phyloP scores from a whole-genome alignment of 2,113 vertebrate species.

The Carollia perspicillata region DNA sequence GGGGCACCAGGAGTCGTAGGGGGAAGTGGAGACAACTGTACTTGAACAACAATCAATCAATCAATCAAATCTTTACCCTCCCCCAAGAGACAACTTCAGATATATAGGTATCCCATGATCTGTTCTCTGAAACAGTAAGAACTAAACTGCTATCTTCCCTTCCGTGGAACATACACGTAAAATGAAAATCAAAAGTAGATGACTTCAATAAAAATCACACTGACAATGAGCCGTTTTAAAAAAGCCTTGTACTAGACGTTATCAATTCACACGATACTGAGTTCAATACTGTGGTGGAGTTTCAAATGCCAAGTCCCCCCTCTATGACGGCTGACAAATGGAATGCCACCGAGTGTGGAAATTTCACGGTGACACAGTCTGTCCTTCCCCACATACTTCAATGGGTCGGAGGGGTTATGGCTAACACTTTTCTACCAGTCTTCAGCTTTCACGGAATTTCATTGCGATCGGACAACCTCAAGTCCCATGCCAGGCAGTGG shows the following conservation, averaged over 20 bases:
- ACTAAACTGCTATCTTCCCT: background rate
- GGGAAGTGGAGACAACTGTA: too few relatives aligned
- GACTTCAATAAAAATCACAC: conserved; percentile 30
- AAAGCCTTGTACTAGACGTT: conserved; percentile 6
- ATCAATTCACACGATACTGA: conserved; percentile 41
- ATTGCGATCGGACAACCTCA: conserved; percentile 43
- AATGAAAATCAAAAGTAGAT: conserved; percentile 36
- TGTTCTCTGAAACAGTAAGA: background rate
- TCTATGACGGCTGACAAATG: conserved; percentile 55
- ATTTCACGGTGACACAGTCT: conserved; percentile 65
- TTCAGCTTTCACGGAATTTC: conserved; percentile 51
- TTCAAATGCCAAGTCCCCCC: conserved; percentile 59
- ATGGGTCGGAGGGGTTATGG: background rate
- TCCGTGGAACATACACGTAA: background rate
- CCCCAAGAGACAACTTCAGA: background rate
- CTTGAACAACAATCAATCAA: too few relatives aligned
- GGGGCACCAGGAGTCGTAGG: too few relatives aligned
- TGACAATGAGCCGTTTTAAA: background rate
- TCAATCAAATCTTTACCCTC: too few relatives aligned
- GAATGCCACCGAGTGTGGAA: conserved; percentile 51
- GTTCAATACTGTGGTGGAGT: conserved; percentile 16
- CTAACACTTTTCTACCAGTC: conserved; percentile 22
- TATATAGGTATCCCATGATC: background rate
- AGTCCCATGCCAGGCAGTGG: background rate
- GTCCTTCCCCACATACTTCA: conserved; percentile 45